Percentiles rank a stretch among this genome's conserved stretches.
Conservation (phyloP, 1,140 invertebrate species). For the Subanguina moxae region DNA sequence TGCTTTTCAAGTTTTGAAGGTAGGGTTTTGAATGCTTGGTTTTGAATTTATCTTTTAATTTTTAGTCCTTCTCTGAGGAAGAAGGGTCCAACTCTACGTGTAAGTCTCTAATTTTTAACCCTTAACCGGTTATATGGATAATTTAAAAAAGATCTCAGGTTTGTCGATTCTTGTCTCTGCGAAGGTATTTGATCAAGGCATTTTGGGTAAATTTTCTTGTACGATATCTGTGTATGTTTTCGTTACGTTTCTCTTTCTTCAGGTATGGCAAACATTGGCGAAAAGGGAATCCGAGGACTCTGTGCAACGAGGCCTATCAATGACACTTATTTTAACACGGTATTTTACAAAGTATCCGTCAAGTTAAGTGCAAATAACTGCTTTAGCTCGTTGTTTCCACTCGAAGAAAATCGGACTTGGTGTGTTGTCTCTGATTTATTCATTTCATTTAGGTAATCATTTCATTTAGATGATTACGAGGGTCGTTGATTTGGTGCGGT, state of each 20-base stretch:
- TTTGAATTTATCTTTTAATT: conserved; percentile 20
- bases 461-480: conserved; percentile 40
- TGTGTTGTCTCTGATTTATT: too few relatives aligned
- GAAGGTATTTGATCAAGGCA: conserved; percentile 33
- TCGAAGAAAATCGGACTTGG: conserved; percentile 23
- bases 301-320: conserved; percentile 29
- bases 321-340: conserved; percentile 30
- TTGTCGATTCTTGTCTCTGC: conserved; percentile 39
- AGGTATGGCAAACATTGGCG: conserved; percentile 32
- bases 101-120: not conserved
- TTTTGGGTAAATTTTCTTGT: conserved; percentile 21
- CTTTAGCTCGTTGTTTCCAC: conserved; percentile 28
- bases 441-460: too few relatives aligned
- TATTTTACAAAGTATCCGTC: not conserved
- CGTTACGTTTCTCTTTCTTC: not conserved
- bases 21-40: conserved; percentile 16
- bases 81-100: conserved; percentile 42
- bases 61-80: conserved; percentile 41
- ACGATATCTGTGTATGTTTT: not conserved
- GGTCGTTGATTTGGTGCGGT: conserved; percentile 36
- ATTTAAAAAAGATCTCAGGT: too few relatives aligned
- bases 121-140: too few relatives aligned
- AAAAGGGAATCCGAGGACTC: conserved; percentile 14
- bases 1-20: conserved; percentile 33
- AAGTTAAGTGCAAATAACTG: not conserved